These are phyloP conservation scores for Pelodiscus sinensis DNA, from an alignment of 2,113 vertebrate genomes.

Conservation along the genomic window DNA sequence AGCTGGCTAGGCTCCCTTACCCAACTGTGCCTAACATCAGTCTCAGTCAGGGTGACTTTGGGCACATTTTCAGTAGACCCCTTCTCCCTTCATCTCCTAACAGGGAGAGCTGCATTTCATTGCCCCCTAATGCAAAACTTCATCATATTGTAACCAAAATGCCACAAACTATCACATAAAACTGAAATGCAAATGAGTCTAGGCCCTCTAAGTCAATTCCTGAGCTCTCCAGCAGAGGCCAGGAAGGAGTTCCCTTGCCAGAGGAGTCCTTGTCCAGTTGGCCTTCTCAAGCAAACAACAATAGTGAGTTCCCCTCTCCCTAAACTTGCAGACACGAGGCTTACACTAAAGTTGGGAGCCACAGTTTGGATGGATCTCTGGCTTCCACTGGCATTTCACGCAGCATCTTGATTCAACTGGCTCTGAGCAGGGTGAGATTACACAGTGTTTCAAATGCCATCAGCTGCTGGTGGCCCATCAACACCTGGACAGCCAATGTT, in stretches of 20 bases:
- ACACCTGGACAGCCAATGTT: neutral
- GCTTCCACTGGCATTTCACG: neutral
- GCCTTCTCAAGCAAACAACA: neutral
- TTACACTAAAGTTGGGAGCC: neutral
- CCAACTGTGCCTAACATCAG: neutral
- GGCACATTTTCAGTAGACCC: too few species aligned
- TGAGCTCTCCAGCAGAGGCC: neutral
- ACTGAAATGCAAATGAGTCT: neutral
- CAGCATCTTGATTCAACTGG: neutral
- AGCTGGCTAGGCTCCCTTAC: neutral
- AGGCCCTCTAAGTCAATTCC: neutral
- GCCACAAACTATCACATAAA: neutral
- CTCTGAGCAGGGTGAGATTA: neutral
- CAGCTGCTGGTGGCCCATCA: neutral
- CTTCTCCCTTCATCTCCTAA: neutral
- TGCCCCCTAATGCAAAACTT: neutral
- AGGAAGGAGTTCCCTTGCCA: neutral
- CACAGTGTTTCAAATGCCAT: neutral
- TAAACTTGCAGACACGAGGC: neutral
- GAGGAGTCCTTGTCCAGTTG: neutral
- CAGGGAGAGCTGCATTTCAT: neutral
- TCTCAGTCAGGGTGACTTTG: neutral
- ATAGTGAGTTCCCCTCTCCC: neutral
- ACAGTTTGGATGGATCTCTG: neutral
- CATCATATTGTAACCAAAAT: neutral